Conservation (phyloP, 2,113 vertebrate genomes). For the Peromyscus maniculatus region DNA sequence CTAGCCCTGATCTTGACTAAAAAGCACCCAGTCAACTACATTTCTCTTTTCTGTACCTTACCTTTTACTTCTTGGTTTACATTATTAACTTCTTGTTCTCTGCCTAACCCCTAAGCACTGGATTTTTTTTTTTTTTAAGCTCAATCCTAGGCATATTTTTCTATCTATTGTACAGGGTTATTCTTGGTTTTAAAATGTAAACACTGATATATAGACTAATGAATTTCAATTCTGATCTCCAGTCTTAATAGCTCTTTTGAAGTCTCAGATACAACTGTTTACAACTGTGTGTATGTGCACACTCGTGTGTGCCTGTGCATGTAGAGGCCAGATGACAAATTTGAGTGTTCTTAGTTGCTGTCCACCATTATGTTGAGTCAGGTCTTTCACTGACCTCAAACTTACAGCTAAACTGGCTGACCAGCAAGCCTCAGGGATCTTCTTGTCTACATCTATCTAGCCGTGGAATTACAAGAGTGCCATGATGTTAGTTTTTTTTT, state of each 20-base stretch:
- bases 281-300: neutral
- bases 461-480: neutral
- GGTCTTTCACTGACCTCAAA: neutral
- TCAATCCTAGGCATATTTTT: neutral
- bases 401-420: neutral
- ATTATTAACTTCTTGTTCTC: constrained; percentile 3
- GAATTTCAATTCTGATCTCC: neutral
- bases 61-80: neutral
- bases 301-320: neutral
- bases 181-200: constrained; percentile 33
- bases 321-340: neutral
- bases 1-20: neutral
- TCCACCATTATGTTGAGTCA: too few species aligned
- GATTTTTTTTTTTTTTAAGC: neutral
- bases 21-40: neutral
- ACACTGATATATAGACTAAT: neutral
- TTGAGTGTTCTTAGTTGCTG: neutral
- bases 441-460: neutral
- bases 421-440: too few species aligned
- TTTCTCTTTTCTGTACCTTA: neutral
- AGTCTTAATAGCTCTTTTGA: neutral
- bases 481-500: neutral
- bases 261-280: neutral
- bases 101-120: neutral
- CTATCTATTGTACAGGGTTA: neutral